A percentile compares a stretch with the other conserved stretches of the same genome.
Evolutionary conservation across 2,113 vertebrate genomes (phyloP).

Genomic region (Caranx ignobilis): DNA sequence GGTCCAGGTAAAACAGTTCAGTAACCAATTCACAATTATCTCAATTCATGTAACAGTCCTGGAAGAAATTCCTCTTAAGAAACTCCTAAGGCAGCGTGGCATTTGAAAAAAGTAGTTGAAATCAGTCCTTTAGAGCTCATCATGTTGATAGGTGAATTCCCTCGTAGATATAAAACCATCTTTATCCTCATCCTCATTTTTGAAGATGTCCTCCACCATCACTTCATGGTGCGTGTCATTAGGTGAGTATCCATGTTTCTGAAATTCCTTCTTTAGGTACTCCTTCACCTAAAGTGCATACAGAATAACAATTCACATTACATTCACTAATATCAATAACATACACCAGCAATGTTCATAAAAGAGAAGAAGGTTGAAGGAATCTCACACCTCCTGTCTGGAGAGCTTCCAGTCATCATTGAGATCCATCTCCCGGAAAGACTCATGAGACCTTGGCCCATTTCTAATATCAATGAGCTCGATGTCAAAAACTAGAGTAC

Average conservation of each 20-base stretch:
- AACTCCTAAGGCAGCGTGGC: background rate
- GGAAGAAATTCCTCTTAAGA: background rate
- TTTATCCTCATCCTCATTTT: slow-evolving; percentile 95
- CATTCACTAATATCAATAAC: background rate
- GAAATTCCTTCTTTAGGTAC: slow-evolving; percentile 95
- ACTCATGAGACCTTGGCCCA: slow-evolving; percentile 96
- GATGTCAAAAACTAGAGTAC: slow-evolving; percentile 93
- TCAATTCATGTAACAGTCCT: background rate
- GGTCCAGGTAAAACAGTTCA: background rate
- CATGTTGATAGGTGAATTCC: slow-evolving; percentile 95
- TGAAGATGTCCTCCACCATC: slow-evolving; percentile 97
- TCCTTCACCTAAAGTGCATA: slow-evolving; percentile 88
- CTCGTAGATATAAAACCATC: slow-evolving; percentile 97
- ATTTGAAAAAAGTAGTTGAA: background rate
- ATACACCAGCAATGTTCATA: background rate
- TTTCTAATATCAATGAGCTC: slow-evolving; percentile 95
- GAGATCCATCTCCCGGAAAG: slow-evolving; percentile 97
- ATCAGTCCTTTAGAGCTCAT: slow-evolving; percentile 87
- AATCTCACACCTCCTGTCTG: slow-evolving; percentile 87
- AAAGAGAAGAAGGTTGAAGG: background rate
- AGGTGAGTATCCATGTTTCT: slow-evolving; percentile 91
- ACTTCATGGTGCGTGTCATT: slow-evolving; percentile 94
- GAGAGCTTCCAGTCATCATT: slow-evolving; percentile 98
- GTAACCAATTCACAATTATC: background rate
- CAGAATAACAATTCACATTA: background rate